These are phyloP conservation scores for Pleuronectes platessa DNA, from an alignment of 2,113 vertebrate species.

Conservation along the genomic window DNA sequence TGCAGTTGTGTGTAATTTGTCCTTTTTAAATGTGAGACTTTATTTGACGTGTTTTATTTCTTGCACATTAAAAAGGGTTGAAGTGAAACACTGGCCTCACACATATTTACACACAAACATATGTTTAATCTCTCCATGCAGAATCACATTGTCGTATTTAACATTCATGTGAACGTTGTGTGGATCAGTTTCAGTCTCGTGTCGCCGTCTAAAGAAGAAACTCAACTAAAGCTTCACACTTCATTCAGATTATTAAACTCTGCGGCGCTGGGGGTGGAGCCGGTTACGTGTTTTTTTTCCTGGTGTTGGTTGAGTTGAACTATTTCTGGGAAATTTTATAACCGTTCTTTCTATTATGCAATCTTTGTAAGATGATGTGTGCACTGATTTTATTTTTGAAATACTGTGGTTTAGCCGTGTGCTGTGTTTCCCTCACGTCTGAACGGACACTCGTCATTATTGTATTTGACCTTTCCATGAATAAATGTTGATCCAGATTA, in stretches of 20 bases:
- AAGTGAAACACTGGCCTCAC: neutral
- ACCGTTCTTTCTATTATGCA: constrained; percentile 71
- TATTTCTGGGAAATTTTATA: constrained; percentile 65
- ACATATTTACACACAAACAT: too few species aligned
- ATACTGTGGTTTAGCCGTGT: constrained; percentile 55
- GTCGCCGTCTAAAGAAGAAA: neutral
- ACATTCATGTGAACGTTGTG: neutral
- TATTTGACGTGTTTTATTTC: constrained; percentile 12
- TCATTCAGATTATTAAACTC: neutral
- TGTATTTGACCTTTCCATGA: constrained; percentile 49
- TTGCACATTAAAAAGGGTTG: neutral
- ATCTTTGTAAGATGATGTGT: constrained; percentile 66
- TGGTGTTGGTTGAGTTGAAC: constrained; percentile 66
- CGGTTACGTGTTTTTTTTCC: constrained; percentile 38
- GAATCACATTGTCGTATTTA: neutral
- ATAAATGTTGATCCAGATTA: constrained; percentile 58
- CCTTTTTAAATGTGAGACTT: constrained; percentile 33
- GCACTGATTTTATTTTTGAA: constrained; percentile 64
- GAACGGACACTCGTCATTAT: constrained; percentile 26
- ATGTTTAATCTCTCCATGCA: constrained; percentile 14
- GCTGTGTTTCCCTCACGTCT: constrained; percentile 45
- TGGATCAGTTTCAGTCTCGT: constrained; percentile 32
- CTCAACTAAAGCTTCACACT: neutral
- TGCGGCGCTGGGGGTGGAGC: neutral
- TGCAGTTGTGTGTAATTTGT: neutral